These are phyloP conservation scores for Chlamydotis undulata DNA, from an alignment of 2,113 vertebrate genomes.

Conservation along the genomic window DNA sequence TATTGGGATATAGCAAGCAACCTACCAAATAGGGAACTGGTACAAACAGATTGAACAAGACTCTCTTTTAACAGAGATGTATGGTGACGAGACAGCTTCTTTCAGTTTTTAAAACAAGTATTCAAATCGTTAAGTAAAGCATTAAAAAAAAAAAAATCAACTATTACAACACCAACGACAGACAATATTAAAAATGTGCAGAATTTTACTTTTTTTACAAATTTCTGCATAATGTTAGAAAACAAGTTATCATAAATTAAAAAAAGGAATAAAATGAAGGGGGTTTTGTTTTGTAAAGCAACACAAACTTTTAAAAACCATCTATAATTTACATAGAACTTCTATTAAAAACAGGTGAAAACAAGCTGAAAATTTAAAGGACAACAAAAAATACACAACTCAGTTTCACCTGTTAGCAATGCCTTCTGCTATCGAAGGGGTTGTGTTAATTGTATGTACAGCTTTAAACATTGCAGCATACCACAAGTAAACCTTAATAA, in stretches of 20 bases:
- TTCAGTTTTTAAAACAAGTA: constrained; percentile 72
- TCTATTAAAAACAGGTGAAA: constrained; percentile 55
- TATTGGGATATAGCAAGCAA: constrained; percentile 74
- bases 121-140: constrained; percentile 58
- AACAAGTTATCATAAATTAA: constrained; percentile 75
- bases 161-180: constrained; percentile 69
- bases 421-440: constrained; percentile 60
- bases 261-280: constrained; percentile 66
- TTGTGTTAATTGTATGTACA: constrained; percentile 40
- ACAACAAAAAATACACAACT: constrained; percentile 60
- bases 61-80: constrained; percentile 81
- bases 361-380: constrained; percentile 56
- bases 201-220: constrained; percentile 63
- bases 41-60: constrained; percentile 69
- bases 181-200: constrained; percentile 74
- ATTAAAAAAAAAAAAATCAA: constrained; percentile 41
- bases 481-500: constrained; percentile 78
- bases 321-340: constrained; percentile 61
- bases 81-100: constrained; percentile 58
- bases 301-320: constrained; percentile 60
- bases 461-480: constrained; percentile 67
- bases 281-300: constrained; percentile 51
- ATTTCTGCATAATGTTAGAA: constrained; percentile 65
- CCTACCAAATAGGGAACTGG: constrained; percentile 67
- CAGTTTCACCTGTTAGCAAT: constrained; percentile 62